phyloP scores from a whole-genome alignment of 2,797 vertebrate genomes.

The Gila robusta region DNA sequence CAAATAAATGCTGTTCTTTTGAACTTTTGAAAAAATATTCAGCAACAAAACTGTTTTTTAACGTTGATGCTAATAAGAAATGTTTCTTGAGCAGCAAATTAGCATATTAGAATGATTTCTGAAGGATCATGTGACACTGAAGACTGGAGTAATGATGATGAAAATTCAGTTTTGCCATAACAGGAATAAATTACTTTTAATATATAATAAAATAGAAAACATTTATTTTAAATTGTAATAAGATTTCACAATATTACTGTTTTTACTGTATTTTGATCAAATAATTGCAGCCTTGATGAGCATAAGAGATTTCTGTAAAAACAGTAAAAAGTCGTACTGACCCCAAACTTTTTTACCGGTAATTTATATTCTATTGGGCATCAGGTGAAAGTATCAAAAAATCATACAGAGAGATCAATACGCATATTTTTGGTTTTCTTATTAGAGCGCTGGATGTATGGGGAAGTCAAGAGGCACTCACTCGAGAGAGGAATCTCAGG shows the following conservation, averaged over 20 bases:
- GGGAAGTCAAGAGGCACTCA: constrained; percentile 95
- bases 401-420: background rate
- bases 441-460: constrained; percentile 93
- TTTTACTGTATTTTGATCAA: background rate
- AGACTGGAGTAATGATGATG: background rate
- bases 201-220: background rate
- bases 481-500: constrained; percentile 89
- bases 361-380: background rate
- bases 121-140: background rate
- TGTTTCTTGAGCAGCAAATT: background rate
- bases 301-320: background rate
- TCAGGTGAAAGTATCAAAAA: background rate
- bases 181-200: background rate
- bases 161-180: background rate
- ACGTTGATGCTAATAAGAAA: background rate
- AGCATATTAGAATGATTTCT: background rate
- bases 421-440: constrained; percentile 44
- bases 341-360: background rate
- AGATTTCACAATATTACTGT: background rate
- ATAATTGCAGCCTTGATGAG: background rate
- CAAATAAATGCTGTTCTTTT: background rate
- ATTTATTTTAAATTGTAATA: background rate
- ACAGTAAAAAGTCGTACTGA: background rate
- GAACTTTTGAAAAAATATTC: background rate
- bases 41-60: background rate